phyloP scores from a whole-genome alignment of 2,888 invertebrate species.

The Microctonus brassicae region DNA sequence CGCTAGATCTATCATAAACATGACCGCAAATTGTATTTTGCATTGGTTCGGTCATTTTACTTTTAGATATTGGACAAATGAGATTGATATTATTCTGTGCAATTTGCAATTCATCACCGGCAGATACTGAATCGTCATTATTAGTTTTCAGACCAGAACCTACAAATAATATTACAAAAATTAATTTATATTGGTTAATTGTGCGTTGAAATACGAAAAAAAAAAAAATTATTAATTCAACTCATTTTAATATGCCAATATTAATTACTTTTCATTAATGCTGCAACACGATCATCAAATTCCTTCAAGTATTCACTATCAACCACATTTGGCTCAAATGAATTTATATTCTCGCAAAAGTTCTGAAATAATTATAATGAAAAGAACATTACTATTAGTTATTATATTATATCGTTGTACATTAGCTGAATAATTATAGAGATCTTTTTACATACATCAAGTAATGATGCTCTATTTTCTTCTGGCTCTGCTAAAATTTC shows the following conservation, averaged over 20 bases:
- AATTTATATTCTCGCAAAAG: slow-evolving; percentile 40
- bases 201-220: not conserved
- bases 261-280: slow-evolving; percentile 48
- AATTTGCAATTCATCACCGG: slow-evolving; percentile 52
- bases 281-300: slow-evolving; percentile 46
- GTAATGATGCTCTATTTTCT: not conserved
- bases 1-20: slow-evolving; percentile 59
- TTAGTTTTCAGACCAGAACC: slow-evolving; percentile 26
- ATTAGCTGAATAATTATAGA: not conserved
- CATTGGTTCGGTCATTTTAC: slow-evolving; percentile 61
- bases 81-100: slow-evolving; percentile 52
- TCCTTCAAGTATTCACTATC: slow-evolving; percentile 40
- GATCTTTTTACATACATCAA: not conserved
- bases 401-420: slow-evolving; percentile 22
- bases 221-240: not conserved
- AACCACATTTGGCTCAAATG: slow-evolving; percentile 39
- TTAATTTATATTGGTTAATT: not conserved
- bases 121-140: not conserved
- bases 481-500: slow-evolving; percentile 7
- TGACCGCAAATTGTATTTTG: slow-evolving; percentile 62
- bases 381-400: slow-evolving; percentile 17
- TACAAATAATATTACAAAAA: slow-evolving; percentile 10
- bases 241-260: not conserved
- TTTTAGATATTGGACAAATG: slow-evolving; percentile 65
- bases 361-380: slow-evolving; percentile 46